Base-by-base conservation (phyloP, 2,113 vertebrate genomes). In the Psittacara wagleri region DNA sequence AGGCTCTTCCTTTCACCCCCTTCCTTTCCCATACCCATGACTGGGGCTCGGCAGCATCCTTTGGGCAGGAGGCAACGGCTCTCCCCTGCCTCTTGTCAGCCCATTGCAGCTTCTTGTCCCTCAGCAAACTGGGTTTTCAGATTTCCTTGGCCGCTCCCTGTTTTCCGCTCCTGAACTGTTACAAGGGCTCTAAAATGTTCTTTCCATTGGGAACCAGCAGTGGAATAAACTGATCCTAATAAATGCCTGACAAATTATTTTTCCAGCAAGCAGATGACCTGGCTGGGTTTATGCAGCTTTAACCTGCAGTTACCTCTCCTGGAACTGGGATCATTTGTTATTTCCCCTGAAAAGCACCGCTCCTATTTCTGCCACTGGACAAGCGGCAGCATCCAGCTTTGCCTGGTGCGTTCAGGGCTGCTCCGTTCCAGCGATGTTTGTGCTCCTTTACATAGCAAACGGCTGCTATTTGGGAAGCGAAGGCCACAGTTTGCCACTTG, bases 191-290 rank as follows among this genome's bases (percentile, higher is more conserved):
- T 92, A 83, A 92, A 86, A 93, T 97, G 96, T 97, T 97, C 96
- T 96, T 97, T 94, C 96, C 96, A 92, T 95, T 95, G 95, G 96
- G 95, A 97, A 95, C 67, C 52, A 93, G n/a, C 95, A 95, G 91
- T 95, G 92, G 96, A 96, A 97, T 94, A 97, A 96, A 83, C 96
- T 73, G 83, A 94, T 95, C 86, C 92, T 91, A 88, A 83, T 96
- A 95, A 95, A 95, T 95, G 95, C 85, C 83, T 96, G 94, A 96
- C 94, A 95, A 86, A 94, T 96, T 90, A 76, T 91, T 96, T 95
- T 96, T 96, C 96, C 97, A 95, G 93, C 80, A 6, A 86, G 82
- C 84, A 49, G 83, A 84, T 93, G 93, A 88, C 61, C 37, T 59
- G 25, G 75, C 94, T 91, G 92, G 79, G 70, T 86, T 94, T 96